Conservation (phyloP, 2,797 vertebrate species). For the Lithobates sylvaticus region DNA sequence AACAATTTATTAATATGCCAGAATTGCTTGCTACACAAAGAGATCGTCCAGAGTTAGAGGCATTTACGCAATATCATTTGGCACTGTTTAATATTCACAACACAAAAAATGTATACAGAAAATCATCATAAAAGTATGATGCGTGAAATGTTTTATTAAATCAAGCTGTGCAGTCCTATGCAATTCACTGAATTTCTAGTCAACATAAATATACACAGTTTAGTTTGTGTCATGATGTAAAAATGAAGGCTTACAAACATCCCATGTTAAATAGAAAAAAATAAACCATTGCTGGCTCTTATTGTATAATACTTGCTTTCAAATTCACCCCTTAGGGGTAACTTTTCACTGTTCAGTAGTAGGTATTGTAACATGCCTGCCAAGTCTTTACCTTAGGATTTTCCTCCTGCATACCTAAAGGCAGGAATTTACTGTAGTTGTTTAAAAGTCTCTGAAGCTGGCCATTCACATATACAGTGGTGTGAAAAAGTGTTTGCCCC, state of each 20-base stretch:
- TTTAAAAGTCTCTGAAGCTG: too few species aligned
- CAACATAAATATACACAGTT: not conserved
- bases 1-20: slow-evolving; percentile 45
- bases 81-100: slow-evolving; percentile 23
- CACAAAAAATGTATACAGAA: slow-evolving; percentile 10
- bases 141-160: not conserved
- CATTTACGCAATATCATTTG: slow-evolving; percentile 24
- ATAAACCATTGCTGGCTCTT: not conserved
- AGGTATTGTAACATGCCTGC: not conserved
- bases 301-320: not conserved
- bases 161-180: not conserved
- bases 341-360: not conserved
- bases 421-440: too few species aligned
- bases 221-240: not conserved
- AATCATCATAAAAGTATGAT: slow-evolving; percentile 13
- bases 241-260: not conserved
- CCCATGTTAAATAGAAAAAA: not conserved
- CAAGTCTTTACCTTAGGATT: too few species aligned
- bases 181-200: not conserved
- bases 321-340: not conserved
- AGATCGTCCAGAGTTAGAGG: slow-evolving; percentile 17
- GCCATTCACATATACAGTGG: too few species aligned
- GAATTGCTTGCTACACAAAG: not conserved
- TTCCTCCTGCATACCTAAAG: too few species aligned
- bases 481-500: too few species aligned